A percentile compares a stretch with the other conserved stretches of the same genome.
These are phyloP conservation scores for Archegozetes longisetosus DNA, from an alignment of 1,140 invertebrate species.

Conservation along the genomic window DNA sequence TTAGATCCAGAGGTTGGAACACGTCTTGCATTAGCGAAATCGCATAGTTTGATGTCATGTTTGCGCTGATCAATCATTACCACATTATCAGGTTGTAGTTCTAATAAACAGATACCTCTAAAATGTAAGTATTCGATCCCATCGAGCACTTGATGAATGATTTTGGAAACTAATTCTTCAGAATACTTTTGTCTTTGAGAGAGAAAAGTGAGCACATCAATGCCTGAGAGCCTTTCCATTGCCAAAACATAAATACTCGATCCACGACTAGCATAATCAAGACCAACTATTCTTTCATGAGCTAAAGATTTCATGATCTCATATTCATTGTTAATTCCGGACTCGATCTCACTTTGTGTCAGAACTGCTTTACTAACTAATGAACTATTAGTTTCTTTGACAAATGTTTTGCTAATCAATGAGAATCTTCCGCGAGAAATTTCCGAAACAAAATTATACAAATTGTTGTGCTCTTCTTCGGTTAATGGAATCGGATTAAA, in stretches of 20 bases:
- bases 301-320: constrained; percentile 57
- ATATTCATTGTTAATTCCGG: constrained; percentile 41
- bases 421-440: constrained; percentile 64
- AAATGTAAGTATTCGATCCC: constrained; percentile 82
- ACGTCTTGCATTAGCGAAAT: constrained; percentile 66
- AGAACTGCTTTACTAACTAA: constrained; percentile 19
- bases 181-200: constrained; percentile 68
- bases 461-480: constrained; percentile 36
- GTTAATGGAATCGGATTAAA: constrained; percentile 28
- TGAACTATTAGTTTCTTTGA: constrained; percentile 15
- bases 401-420: constrained; percentile 54
- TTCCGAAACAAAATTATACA: constrained; percentile 67
- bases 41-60: constrained; percentile 68
- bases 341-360: background rate
- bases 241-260: constrained; percentile 28
- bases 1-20: constrained; percentile 58
- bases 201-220: constrained; percentile 75
- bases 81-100: constrained; percentile 91
- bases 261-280: constrained; percentile 37
- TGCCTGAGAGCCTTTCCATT: constrained; percentile 71
- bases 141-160: constrained; percentile 66
- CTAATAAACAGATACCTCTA: constrained; percentile 74
- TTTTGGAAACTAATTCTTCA: constrained; percentile 70
- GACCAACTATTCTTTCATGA: constrained; percentile 63
- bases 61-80: constrained; percentile 74